Evolutionary conservation across 2,888 invertebrate genomes (phyloP).

Genomic region (Melieria omissa): DNA sequence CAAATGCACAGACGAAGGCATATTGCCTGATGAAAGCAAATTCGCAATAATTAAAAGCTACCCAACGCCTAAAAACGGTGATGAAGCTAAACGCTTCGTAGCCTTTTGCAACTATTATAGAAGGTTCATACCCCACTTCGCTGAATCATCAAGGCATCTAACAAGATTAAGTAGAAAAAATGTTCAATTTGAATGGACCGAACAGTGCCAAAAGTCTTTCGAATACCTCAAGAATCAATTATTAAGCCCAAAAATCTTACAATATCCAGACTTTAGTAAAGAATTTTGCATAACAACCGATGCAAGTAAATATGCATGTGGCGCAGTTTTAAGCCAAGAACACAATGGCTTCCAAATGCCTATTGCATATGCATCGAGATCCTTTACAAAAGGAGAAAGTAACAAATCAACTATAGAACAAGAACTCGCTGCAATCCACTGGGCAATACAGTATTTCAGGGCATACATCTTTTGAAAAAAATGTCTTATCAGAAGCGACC

Average conservation of each 20-base stretch:
- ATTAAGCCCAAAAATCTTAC: constrained; percentile 17
- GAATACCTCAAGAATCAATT: constrained; percentile 23
- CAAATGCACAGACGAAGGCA: too few species aligned
- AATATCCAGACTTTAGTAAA: constrained; percentile 36
- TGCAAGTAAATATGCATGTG: constrained; percentile 27
- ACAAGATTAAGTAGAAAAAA: constrained; percentile 22
- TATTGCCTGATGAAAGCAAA: constrained; percentile 35
- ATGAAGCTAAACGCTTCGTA: too few species aligned
- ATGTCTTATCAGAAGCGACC: constrained; percentile 46
- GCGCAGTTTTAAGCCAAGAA: constrained; percentile 37
- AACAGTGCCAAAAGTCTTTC: constrained; percentile 35
- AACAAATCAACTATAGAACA: constrained; percentile 48
- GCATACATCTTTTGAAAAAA: constrained; percentile 40
- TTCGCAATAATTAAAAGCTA: constrained; percentile 25
- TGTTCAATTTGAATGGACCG: constrained; percentile 27
- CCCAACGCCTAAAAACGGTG: constrained; percentile 6
- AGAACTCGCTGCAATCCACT: constrained; percentile 45
- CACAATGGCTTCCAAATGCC: constrained; percentile 29
- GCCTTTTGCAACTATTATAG: neutral
- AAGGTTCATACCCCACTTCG: constrained; percentile 34
- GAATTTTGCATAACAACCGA: constrained; percentile 38
- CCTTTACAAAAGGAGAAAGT: constrained; percentile 43
- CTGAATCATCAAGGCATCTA: constrained; percentile 16
- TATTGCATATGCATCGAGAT: constrained; percentile 38
- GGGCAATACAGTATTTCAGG: constrained; percentile 44